Evolutionary conservation across 2,113 vertebrate genomes (phyloP).

Genomic region (Erythrocercus mccallii): DNA sequence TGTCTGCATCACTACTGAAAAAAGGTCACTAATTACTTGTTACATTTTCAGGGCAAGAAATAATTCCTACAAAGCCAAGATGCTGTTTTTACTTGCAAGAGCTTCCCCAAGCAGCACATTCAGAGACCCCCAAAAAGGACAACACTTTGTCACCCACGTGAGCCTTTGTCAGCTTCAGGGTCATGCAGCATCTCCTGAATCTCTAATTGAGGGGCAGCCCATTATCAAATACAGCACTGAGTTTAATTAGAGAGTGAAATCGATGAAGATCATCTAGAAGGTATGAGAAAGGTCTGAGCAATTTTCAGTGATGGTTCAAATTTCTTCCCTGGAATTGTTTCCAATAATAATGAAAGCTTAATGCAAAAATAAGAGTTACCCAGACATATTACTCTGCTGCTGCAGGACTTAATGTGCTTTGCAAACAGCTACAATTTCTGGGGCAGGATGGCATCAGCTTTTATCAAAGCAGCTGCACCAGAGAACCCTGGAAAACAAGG

Average conservation of each 20-base stretch:
- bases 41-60: neutral
- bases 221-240: neutral
- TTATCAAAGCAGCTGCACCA: neutral
- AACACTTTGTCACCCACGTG: neutral
- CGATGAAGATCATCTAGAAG: neutral
- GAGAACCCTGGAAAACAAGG: neutral
- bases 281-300: neutral
- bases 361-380: neutral
- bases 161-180: neutral
- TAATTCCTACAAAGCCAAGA: fast-evolving
- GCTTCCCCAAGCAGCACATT: too few relatives aligned
- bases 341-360: constrained; percentile 10
- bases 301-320: constrained; percentile 4
- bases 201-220: neutral
- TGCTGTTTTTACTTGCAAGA: neutral
- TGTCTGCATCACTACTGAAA: neutral
- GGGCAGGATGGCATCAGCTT: neutral
- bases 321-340: constrained; percentile 27
- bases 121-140: neutral
- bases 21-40: neutral
- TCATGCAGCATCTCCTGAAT: neutral
- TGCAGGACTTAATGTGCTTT: neutral
- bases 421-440: neutral
- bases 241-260: constrained; percentile 39
- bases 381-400: neutral